phyloP scores from a whole-genome alignment of 2,888 invertebrate species.

The Rhamnusium bicolor region DNA sequence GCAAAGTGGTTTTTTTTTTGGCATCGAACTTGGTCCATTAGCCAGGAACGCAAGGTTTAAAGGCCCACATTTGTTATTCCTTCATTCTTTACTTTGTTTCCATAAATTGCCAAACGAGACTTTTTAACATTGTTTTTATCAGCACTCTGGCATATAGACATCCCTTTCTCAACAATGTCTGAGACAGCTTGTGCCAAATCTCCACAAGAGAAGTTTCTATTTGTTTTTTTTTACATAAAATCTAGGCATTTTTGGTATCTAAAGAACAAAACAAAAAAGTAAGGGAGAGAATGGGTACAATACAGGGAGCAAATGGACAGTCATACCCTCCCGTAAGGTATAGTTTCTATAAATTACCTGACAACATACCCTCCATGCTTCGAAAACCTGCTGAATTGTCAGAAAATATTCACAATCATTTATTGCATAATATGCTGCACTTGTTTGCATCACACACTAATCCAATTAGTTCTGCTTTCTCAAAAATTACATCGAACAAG shows the following conservation, averaged over 20 bases:
- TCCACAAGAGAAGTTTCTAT: neutral
- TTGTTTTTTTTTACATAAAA: neutral
- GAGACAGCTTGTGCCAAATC: neutral
- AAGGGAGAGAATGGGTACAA: neutral
- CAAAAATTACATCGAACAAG: too few species aligned
- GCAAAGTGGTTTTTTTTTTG: neutral
- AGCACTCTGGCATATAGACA: neutral
- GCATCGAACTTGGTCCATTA: neutral
- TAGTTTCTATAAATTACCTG: too few species aligned
- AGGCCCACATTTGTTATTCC: neutral
- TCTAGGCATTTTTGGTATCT: neutral
- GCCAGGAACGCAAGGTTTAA: neutral
- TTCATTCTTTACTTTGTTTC: neutral
- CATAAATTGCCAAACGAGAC: neutral
- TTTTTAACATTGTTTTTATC: neutral
- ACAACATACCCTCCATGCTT: too few species aligned
- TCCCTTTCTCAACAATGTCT: neutral
- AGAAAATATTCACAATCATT: too few species aligned
- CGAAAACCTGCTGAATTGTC: too few species aligned
- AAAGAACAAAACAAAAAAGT: neutral
- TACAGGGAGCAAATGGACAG: neutral
- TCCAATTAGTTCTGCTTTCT: too few species aligned
- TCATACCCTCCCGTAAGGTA: too few species aligned
- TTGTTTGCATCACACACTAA: too few species aligned
- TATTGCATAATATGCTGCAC: too few species aligned